Conservation (phyloP, 2,888 invertebrate species). For the Scaptomyza reducta region DNA sequence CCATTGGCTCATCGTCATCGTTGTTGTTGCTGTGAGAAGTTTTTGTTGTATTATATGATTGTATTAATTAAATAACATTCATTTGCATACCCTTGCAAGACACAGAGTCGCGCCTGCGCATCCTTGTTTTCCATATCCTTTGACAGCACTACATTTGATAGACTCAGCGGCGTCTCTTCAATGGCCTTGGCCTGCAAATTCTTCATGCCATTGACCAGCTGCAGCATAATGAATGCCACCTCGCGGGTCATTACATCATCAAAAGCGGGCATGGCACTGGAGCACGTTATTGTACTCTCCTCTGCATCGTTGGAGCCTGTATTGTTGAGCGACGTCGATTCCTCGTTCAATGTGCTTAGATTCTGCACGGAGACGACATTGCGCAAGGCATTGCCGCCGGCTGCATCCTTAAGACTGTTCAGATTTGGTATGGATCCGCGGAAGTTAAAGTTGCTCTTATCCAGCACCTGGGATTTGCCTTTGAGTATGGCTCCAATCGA, state of each 20-base stretch:
- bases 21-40: constrained; percentile 86
- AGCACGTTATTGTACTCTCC: constrained; percentile 40
- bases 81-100: constrained; percentile 89
- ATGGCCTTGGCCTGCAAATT: constrained; percentile 92
- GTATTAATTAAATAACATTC: not conserved
- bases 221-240: constrained; percentile 91
- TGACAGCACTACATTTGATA: constrained; percentile 90
- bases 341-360: constrained; percentile 82
- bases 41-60: too few species aligned
- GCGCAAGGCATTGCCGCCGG: constrained; percentile 76
- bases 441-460: constrained; percentile 83
- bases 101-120: constrained; percentile 88
- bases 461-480: constrained; percentile 85
- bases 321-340: constrained; percentile 48
- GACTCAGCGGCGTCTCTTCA: constrained; percentile 89
- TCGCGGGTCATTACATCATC: constrained; percentile 87
- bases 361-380: constrained; percentile 85
- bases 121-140: constrained; percentile 87
- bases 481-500: constrained; percentile 88
- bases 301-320: constrained; percentile 30
- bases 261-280: constrained; percentile 81
- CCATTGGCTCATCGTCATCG: constrained; percentile 88
- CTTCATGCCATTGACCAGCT: constrained; percentile 92
- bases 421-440: constrained; percentile 84
- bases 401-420: constrained; percentile 78